Evolutionary conservation across 2,113 vertebrate species (phyloP).

Genomic region (Indicator maculatus): DNA sequence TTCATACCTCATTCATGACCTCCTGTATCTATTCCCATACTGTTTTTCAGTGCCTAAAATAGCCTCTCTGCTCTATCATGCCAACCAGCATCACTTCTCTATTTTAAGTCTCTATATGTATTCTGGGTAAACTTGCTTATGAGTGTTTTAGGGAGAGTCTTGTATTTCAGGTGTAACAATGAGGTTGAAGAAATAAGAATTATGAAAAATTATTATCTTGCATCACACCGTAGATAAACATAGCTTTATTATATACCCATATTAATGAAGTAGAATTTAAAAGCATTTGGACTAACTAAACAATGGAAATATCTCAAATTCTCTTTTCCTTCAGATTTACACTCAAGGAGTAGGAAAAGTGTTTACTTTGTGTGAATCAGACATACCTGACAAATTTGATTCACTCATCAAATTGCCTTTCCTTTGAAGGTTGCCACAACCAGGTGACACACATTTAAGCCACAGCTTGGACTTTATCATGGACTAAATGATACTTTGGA

Average conservation of each 20-base stretch:
- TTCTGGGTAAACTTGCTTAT: neutral
- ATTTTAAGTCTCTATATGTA: neutral
- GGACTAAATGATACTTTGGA: neutral
- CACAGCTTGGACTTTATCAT: neutral
- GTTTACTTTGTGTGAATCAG: neutral
- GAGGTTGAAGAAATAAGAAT: neutral
- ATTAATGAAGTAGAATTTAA: neutral
- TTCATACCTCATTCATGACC: neutral
- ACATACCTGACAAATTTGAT: neutral
- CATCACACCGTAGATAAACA: neutral
- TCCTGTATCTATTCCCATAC: constrained; percentile 3
- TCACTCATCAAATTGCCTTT: neutral
- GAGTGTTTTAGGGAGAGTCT: neutral
- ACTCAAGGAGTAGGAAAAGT: neutral
- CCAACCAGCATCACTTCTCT: neutral
- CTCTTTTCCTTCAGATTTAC: neutral
- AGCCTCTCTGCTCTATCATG: neutral
- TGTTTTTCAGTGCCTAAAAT: neutral
- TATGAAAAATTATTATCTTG: neutral
- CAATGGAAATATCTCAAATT: neutral
- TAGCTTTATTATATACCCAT: neutral
- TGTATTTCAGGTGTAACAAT: neutral
- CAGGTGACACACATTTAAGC: neutral
- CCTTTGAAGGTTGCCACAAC: neutral
- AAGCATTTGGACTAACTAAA: neutral